phyloP scores from a whole-genome alignment of 2,113 vertebrate genomes.

The Trachemys scripta region DNA sequence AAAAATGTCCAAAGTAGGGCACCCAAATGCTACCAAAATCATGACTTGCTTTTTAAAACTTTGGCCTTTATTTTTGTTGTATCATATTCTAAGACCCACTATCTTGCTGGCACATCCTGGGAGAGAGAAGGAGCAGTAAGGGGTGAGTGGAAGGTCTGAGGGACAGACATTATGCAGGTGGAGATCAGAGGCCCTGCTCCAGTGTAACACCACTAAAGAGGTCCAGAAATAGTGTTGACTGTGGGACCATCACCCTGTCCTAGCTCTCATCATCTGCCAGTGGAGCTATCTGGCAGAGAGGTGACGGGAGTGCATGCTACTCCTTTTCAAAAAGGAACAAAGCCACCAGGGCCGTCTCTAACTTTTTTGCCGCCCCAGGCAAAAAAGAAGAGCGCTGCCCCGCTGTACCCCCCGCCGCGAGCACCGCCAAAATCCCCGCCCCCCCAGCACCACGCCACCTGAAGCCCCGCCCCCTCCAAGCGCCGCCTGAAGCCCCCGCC shows the following conservation, averaged over 20 bases:
- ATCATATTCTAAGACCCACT: neutral
- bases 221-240: neutral
- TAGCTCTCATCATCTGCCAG: conserved; percentile 5
- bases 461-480: no score
- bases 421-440: no score
- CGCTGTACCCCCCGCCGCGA: no score
- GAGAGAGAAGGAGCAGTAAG: neutral
- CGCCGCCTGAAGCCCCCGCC: no score
- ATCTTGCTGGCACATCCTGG: neutral
- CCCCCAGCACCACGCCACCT: no score
- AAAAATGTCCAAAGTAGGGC: neutral
- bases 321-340: conserved; percentile 3
- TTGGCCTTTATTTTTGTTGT: neutral
- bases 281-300: conserved; percentile 29
- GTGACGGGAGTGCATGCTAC: neutral
- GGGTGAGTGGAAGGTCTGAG: neutral
- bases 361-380: no score
- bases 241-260: neutral
- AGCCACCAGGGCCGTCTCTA: neutral
- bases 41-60: neutral
- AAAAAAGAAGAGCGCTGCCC: no score
- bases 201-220: neutral
- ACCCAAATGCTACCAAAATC: neutral
- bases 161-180: neutral
- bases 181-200: neutral